A percentile compares a stretch with the other conserved stretches of the same genome.
Conservation (phyloP, 1,140 invertebrate genomes). For the Trichonephila inaurata region DNA sequence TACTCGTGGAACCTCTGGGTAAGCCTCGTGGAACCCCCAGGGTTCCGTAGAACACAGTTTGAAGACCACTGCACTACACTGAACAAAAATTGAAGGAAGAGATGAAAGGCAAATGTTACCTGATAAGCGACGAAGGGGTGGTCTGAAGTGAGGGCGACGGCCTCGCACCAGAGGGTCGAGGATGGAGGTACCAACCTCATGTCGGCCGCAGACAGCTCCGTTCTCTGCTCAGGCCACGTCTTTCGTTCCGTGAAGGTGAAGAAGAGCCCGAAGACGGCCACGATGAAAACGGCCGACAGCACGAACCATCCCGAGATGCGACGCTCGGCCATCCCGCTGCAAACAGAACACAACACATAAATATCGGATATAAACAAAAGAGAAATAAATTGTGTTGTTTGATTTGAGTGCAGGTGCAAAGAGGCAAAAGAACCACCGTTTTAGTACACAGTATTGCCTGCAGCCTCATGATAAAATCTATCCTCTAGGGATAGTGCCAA, state of each 20-base stretch:
- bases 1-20: no score
- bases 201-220: constrained; percentile 50
- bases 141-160: constrained; percentile 42
- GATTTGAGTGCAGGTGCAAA: not conserved
- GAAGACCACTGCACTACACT: no score
- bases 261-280: constrained; percentile 71
- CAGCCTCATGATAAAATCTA: no score
- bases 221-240: constrained; percentile 66
- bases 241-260: constrained; percentile 73
- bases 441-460: no score
- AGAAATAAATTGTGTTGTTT: not conserved
- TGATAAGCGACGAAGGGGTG: constrained; percentile 67
- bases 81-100: no score
- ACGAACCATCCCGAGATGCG: constrained; percentile 67
- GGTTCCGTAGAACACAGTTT: no score
- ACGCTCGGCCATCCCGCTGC: constrained; percentile 28
- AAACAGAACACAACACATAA: not conserved
- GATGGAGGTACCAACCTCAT: constrained; percentile 45
- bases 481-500: not conserved
- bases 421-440: not conserved
- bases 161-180: constrained; percentile 69
- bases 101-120: not conserved
- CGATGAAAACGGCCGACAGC: constrained; percentile 62
- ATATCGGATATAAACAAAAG: not conserved
- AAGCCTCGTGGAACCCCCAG: no score